Conservation (phyloP, 2,113 vertebrate species). For the Catagonus wagneri region DNA sequence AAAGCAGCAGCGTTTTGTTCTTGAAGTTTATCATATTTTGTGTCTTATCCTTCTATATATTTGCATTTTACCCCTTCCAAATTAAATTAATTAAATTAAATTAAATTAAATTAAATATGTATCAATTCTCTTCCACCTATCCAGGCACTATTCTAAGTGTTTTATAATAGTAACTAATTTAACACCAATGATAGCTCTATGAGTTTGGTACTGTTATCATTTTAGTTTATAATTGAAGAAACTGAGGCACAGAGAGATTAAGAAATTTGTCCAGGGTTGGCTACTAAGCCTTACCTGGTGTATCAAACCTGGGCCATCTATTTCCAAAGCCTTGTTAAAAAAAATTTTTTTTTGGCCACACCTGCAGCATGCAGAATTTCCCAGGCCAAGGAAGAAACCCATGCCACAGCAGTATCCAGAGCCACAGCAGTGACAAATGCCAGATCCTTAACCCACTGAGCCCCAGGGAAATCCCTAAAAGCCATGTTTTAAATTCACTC, state of each 20-base stretch:
- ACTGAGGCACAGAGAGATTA: not conserved
- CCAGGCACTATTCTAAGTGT: not conserved
- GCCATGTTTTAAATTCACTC: not conserved
- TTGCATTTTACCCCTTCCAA: not conserved
- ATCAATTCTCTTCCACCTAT: not conserved
- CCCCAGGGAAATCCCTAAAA: not conserved
- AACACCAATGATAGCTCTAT: not conserved
- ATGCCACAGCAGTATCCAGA: no score
- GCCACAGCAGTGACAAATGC: no score
- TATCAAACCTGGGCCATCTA: not conserved
- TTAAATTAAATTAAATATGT: not conserved
- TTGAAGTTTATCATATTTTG: conserved; percentile 20
- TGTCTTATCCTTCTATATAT: not conserved
- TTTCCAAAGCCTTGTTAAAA: not conserved
- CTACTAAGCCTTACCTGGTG: not conserved
- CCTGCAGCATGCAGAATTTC: no score
- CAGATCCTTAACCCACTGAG: no score
- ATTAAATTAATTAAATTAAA: not conserved
- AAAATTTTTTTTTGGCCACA: no score
- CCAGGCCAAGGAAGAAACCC: no score
- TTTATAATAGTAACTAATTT: not conserved
- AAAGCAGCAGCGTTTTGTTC: not conserved
- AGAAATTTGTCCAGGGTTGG: not conserved
- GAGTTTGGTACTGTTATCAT: not conserved
- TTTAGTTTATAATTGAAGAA: not conserved